Base-by-base conservation (phyloP, 2,888 invertebrate genomes). In the Caenorhabditis becei region DNA sequence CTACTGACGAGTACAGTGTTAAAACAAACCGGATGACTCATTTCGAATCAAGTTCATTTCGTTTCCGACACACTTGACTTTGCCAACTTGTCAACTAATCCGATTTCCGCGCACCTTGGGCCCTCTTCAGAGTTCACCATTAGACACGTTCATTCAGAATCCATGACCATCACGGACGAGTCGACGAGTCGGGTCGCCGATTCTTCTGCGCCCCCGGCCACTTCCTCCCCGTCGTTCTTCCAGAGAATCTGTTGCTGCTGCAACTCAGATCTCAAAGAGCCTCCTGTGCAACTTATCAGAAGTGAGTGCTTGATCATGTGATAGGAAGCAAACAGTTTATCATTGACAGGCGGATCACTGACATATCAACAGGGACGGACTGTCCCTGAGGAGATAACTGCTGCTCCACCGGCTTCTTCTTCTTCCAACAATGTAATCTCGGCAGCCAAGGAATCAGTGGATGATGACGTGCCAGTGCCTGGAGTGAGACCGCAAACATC, bases 241-340 rank as follows among this genome's bases (percentile, higher is more conserved):
- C 78, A 78, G 35, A 58, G 65, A 65, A 62, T 78, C 51, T 78
- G 78, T 16, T 70, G 63, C 20, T 78, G 78, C 20, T 78, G 78
- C 28, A 47, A 18, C 37, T 47, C 58, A n/a, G 71, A 66, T 58
- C 58, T 66, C 49, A 80, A 80, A 18, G 80, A 80, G 26, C 80
- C 80, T 16, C 80, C 80, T 1, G 80, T 80, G 14, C 80, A 80
- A 28, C 37, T 80, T 0, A 80, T 80, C 20, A 56, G 80, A 71
- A 80, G 80, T 80, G 23, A 23, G 54, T 56, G 18, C 2, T 14
- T 32, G 10, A 37, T 18, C 3, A 32, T 24, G 14, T 24, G 4
- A 3, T 32, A 32, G 32, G 32, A 32, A 41, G 5, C 41, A 11
- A 3, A 14, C 16, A n/a, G 58, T 67, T 28, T 3, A 24, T 16